Percentiles rank a stretch among this genome's conserved stretches.
Conservation (phyloP, 2,888 invertebrate genomes). For the Eledone cirrhosa region DNA sequence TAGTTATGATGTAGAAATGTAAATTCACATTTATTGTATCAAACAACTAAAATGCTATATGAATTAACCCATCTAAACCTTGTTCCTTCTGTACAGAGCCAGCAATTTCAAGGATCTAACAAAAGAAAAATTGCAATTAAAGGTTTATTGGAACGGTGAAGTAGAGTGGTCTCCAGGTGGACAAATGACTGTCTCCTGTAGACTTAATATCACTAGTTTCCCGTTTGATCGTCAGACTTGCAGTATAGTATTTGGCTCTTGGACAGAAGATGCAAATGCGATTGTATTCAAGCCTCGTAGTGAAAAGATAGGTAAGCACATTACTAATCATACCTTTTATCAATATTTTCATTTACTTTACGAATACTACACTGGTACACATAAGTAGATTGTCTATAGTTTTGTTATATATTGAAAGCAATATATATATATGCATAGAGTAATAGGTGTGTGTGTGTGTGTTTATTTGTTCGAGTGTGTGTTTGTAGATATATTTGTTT, state of each 20-base stretch:
- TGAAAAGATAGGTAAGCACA: constrained; percentile 7
- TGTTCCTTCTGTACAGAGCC: background rate
- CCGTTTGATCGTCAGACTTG: constrained; percentile 23
- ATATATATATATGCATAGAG: too few relatives aligned
- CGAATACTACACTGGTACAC: background rate
- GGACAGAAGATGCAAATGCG: constrained; percentile 8
- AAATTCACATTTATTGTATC: too few relatives aligned
- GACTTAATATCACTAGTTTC: constrained; percentile 11
- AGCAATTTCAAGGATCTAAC: constrained; percentile 12
- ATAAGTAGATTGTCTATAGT: background rate
- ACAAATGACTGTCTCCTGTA: constrained; percentile 16
- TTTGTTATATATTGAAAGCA: background rate
- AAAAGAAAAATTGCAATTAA: constrained; percentile 20
- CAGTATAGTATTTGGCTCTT: constrained; percentile 15
- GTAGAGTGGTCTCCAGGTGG: constrained; percentile 24
- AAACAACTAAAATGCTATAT: too few relatives aligned
- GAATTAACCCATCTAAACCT: too few relatives aligned
- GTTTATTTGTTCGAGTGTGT: too few relatives aligned
- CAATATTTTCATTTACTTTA: background rate
- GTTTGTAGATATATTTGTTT: too few relatives aligned
- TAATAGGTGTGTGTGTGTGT: too few relatives aligned
- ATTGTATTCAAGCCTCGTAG: constrained; percentile 18
- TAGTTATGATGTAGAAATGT: too few relatives aligned
- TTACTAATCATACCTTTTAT: too few relatives aligned
- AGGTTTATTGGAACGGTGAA: constrained; percentile 11